Evolutionary conservation across 2,113 vertebrate species (phyloP), one percentile per base, ranked within the genome.

Genomic region (Lophius piscatorius): DNA sequence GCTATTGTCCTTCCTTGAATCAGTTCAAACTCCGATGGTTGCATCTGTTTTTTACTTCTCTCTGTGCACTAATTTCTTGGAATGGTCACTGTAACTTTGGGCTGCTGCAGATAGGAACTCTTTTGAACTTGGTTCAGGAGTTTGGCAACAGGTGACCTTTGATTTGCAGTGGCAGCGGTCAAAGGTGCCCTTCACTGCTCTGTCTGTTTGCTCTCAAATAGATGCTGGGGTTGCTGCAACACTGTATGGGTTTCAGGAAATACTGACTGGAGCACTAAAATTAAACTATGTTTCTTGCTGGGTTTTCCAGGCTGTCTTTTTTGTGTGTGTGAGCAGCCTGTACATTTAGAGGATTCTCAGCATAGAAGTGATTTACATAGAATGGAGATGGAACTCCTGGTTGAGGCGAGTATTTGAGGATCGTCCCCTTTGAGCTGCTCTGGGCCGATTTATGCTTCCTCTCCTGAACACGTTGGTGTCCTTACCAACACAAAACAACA

Each of bases 81-180:
- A 78, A 70, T 17, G 36, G 68, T 79, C 52, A 29, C 34, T 61
- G 65, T 20, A 29, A 11, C 58, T 44, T 40, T 47, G n/a, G 21
- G 6, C 56, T 39, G 9, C 63, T 48, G 46, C 74, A 66, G 65
- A 78, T 70, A 54, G 52, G 51, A 66, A 60, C 71, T 77, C 51
- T 58, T 75, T 78, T 84, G 80, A 89, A 88, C 85, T 84, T 78
- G 77, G 56, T 68, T 79, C 61, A 70, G 63, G 59, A 75, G 67
- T 87, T 80, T 87, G 82, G 86, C 70, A 86, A 90, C 45, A 76
- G 50, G 39, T 64, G 80, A 90, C 86, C 88, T 89, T 91, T 91
- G 86, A 81, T 77, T 81, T 63, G 68, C 29, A 16, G 74, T 64
- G 56, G 56, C 58, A 46, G 40, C 38, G 82, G 79, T 86, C 87